Conservation (phyloP, 2,797 vertebrate genomes). For the Myotis pilosus region DNA sequence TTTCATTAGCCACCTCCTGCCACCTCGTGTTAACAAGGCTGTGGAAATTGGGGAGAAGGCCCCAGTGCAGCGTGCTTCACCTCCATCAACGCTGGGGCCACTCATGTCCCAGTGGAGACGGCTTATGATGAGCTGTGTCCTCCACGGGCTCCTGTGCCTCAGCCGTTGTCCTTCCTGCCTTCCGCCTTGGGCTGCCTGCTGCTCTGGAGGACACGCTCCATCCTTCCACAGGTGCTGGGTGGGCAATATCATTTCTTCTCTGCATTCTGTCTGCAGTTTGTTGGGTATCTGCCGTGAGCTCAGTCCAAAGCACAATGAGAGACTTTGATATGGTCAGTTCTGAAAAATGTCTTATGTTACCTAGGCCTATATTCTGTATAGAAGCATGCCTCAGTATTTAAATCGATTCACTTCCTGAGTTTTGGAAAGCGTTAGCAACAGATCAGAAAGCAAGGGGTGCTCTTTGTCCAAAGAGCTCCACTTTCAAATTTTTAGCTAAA, state of each 20-base stretch:
- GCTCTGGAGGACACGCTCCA: background rate
- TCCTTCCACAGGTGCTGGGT: accelerated
- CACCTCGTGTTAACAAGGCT: background rate
- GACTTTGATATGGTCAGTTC: background rate
- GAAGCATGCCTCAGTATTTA: background rate
- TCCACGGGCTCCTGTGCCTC: background rate
- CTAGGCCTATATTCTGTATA: background rate
- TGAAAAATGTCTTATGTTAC: background rate
- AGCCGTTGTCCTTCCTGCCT: background rate
- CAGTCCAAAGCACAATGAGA: background rate
- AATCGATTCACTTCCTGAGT: background rate
- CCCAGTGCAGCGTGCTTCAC: accelerated
- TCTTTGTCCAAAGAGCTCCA: background rate
- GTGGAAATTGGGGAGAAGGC: background rate
- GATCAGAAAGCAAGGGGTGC: background rate
- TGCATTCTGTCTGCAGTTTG: background rate
- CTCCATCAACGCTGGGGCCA: background rate
- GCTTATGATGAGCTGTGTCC: background rate
- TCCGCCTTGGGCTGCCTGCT: background rate
- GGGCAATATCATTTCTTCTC: background rate
- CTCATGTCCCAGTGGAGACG: background rate
- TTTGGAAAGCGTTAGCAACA: background rate
- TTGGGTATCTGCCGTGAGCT: background rate
- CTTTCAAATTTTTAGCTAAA: background rate
- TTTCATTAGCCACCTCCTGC: background rate